Evolutionary conservation across 2,888 invertebrate species (phyloP).

Genomic region (Pseudococcus jackbeardsleyi): DNA sequence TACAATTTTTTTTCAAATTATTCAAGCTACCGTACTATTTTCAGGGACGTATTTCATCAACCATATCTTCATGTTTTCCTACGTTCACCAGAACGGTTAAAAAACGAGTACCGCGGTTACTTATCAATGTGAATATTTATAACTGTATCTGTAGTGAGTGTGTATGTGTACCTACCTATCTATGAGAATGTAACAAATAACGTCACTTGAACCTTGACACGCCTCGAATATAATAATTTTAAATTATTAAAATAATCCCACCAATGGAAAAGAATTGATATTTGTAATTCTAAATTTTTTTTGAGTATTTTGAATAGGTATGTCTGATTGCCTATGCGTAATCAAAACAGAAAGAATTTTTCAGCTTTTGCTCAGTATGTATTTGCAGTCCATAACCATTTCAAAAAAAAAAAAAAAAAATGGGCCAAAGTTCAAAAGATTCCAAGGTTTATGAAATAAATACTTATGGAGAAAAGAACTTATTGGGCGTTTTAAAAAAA

Average conservation of each 20-base stretch:
- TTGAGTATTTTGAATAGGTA: too few relatives aligned
- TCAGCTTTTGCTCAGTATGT: too few relatives aligned
- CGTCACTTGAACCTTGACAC: neutral
- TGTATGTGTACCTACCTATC: neutral
- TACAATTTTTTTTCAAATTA: neutral
- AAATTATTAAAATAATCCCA: neutral
- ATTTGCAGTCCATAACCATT: too few relatives aligned
- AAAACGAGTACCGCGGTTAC: neutral
- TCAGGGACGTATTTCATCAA: slow-evolving; percentile 14
- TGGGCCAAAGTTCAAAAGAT: too few relatives aligned
- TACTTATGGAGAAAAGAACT: too few relatives aligned
- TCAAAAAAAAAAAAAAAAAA: too few relatives aligned
- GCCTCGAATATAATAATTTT: neutral
- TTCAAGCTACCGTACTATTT: neutral
- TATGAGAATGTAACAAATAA: neutral
- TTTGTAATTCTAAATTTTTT: neutral
- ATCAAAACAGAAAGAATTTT: too few relatives aligned
- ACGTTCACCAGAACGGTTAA: neutral
- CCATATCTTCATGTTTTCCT: neutral
- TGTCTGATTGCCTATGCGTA: too few relatives aligned
- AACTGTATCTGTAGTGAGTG: neutral
- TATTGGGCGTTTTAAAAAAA: too few relatives aligned
- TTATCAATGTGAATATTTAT: neutral
- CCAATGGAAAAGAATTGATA: too few relatives aligned
- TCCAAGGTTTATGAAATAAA: too few relatives aligned